Conservation (phyloP, 64 coral and sea anemone species). For the Hydrozoanthus tunicans region DNA sequence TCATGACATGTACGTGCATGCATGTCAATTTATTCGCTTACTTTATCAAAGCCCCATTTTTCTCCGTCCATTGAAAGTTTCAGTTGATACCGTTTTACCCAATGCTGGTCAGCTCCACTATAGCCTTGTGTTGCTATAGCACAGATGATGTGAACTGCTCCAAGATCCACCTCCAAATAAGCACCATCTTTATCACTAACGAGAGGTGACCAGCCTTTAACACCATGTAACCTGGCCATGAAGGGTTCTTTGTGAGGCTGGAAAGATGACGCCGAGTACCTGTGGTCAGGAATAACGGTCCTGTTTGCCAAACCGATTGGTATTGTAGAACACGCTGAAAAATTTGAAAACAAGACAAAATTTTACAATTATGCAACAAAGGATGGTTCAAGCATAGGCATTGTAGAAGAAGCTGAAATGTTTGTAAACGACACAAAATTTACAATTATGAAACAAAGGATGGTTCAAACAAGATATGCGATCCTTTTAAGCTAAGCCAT, state of each 20-base stretch:
- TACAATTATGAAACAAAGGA: background rate
- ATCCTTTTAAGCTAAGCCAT: no score
- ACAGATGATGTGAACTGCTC: no score
- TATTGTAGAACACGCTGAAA: background rate
- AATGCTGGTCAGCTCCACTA: no score
- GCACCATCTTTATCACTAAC: background rate
- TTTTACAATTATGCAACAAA: background rate
- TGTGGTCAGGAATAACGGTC: no score
- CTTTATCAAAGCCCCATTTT: no score
- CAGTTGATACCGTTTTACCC: no score
- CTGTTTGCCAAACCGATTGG: no score
- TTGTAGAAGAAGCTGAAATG: background rate
- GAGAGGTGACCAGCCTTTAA: slow-evolving; percentile 8
- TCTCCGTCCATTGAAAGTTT: no score
- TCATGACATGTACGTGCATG: no score
- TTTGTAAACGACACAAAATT: slow-evolving; percentile 8
- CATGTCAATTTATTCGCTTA: no score
- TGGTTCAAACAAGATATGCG: no score
- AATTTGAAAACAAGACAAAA: background rate
- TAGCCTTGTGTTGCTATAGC: no score
- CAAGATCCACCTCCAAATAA: background rate
- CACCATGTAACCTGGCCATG: background rate
- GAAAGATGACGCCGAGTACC: background rate
- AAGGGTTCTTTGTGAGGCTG: slow-evolving; percentile 6
- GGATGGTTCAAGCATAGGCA: background rate